A percentile compares a stretch with the other conserved stretches of the same genome.
These are phyloP conservation scores for Ptilodon capucinus DNA, from an alignment of 2,888 invertebrate genomes.

Conservation along the genomic window DNA sequence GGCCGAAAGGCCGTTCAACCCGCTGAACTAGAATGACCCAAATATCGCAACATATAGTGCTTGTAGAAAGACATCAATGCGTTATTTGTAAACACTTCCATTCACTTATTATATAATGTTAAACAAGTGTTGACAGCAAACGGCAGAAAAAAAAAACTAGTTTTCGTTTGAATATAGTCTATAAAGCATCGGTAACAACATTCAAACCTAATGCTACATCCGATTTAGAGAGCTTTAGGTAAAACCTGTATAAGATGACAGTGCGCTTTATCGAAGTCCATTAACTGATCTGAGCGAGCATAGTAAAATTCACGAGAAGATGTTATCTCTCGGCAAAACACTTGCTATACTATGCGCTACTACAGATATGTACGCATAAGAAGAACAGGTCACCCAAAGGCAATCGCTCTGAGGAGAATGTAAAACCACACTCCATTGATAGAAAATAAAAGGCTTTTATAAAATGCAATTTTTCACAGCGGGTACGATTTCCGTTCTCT, in stretches of 20 bases:
- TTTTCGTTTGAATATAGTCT: neutral
- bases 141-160: neutral
- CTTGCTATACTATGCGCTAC: neutral
- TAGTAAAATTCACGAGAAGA: too few species aligned
- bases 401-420: neutral
- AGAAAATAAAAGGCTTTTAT: neutral
- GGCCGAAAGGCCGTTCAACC: slow-evolving; percentile 65
- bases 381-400: neutral
- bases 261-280: too few species aligned
- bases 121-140: neutral
- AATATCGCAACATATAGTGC: slow-evolving; percentile 63
- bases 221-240: too few species aligned
- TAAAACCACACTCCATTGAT: neutral
- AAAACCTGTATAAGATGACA: too few species aligned
- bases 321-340: neutral
- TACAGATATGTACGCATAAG: neutral
- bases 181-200: neutral
- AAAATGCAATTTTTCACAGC: neutral
- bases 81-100: slow-evolving; percentile 36
- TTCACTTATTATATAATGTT: slow-evolving; percentile 13
- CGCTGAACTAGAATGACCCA: slow-evolving; percentile 72
- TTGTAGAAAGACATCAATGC: slow-evolving; percentile 38
- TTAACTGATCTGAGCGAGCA: too few species aligned
- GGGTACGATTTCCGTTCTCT: slow-evolving; percentile 1
- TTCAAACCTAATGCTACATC: too few species aligned